Percentiles rank a stretch among this genome's conserved stretches.
Evolutionary conservation across 2,113 vertebrate species (phyloP).

Genomic region (Hystrix brachyura): DNA sequence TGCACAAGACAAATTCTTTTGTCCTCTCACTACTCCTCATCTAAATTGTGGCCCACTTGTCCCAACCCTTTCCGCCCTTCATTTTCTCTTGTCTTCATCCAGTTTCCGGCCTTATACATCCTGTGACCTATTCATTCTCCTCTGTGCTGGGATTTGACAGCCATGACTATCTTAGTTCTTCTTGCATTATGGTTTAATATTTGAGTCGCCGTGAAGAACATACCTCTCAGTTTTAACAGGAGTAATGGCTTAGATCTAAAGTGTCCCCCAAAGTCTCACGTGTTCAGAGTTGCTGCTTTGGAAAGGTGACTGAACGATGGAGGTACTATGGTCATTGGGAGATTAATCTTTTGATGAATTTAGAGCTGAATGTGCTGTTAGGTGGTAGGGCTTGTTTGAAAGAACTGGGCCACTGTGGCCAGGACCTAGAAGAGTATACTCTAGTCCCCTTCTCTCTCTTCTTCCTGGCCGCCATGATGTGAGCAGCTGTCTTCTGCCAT

Average conservation of each 20-base stretch:
- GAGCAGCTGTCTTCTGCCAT: neutral
- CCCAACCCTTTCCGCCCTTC: neutral
- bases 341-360: neutral
- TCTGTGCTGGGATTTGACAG: neutral
- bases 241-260: neutral
- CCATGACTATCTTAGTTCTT: neutral
- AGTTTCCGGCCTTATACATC: neutral
- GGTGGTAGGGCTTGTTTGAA: neutral
- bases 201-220: neutral
- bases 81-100: neutral
- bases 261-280: neutral
- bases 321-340: neutral
- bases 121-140: neutral
- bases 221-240: neutral
- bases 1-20: neutral
- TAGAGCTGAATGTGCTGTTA: neutral
- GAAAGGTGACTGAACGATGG: neutral
- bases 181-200: neutral
- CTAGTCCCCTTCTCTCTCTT: neutral
- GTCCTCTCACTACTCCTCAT: neutral
- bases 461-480: neutral
- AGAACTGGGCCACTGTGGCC: neutral
- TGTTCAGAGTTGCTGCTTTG: neutral
- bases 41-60: neutral
- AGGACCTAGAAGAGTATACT: neutral